These are phyloP conservation scores for Gryon sp. DNA, from an alignment of 1,140 invertebrate species.

Conservation along the genomic window DNA sequence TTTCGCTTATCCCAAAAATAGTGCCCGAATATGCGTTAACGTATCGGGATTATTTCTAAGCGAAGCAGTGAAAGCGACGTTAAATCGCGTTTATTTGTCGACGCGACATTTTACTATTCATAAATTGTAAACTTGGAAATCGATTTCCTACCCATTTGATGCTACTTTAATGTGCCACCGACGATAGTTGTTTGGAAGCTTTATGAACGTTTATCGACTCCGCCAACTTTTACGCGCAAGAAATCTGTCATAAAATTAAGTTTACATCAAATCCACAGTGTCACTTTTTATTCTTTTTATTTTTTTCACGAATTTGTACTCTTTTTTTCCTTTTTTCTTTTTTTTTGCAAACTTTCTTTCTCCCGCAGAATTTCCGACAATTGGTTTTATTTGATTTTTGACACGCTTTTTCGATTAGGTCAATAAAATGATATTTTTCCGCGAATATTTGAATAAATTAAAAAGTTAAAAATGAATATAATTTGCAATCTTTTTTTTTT, in stretches of 20 bases:
- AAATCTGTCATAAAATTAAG: conserved; percentile 18
- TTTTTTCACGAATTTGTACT: not conserved
- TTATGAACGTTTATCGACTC: conserved; percentile 12
- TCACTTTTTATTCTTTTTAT: not conserved
- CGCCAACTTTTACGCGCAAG: conserved; percentile 13
- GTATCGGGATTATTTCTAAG: conserved; percentile 29
- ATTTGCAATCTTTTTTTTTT: no score
- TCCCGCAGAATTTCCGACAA: no score
- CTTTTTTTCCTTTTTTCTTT: no score
- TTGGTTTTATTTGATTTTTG: no score
- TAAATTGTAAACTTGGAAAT: conserved; percentile 40
- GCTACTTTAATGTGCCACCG: conserved; percentile 3
- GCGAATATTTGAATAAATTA: no score
- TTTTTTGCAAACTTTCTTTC: no score
- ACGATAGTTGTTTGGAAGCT: conserved; percentile 25
- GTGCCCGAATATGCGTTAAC: conserved; percentile 10
- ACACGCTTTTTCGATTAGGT: no score
- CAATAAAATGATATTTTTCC: no score
- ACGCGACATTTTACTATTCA: conserved; percentile 40
- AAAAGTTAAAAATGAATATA: no score
- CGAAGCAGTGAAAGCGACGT: conserved; percentile 13
- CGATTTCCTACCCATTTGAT: conserved; percentile 26
- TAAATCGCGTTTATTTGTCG: conserved; percentile 29
- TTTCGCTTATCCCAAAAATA: conserved; percentile 13
- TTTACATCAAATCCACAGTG: not conserved